These are phyloP conservation scores for Podarcis muralis DNA, from an alignment of 2,113 vertebrate species.

Conservation along the genomic window DNA sequence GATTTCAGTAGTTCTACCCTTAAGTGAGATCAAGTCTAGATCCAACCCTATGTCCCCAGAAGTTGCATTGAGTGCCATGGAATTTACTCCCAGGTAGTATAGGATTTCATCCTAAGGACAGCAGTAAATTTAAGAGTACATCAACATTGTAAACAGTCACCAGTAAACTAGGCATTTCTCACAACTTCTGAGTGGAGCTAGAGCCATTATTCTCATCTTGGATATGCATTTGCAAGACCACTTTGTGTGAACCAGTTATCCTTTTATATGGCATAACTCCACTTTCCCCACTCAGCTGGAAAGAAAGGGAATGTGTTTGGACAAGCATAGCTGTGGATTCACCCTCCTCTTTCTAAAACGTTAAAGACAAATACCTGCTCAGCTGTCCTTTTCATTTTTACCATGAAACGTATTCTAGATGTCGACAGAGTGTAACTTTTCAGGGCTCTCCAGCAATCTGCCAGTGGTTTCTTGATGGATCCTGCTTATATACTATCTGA, in stretches of 20 bases:
- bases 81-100: neutral
- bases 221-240: neutral
- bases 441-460: constrained; percentile 11
- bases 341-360: neutral
- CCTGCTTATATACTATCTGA: constrained; percentile 37
- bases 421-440: neutral
- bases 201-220: neutral
- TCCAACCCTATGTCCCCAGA: neutral
- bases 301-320: neutral
- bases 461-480: neutral
- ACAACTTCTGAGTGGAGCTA: neutral
- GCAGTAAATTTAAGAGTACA: neutral
- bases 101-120: neutral
- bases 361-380: neutral
- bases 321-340: neutral
- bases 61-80: neutral
- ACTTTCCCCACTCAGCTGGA: neutral
- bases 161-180: neutral
- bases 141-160: neutral
- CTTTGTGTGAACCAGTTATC: neutral
- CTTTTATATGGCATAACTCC: neutral
- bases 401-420: constrained; percentile 1
- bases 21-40: neutral
- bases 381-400: constrained; percentile 7
- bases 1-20: neutral